Evolutionary conservation across 1,140 invertebrate genomes (phyloP).

Genomic region (Zaprionus africanus): DNA sequence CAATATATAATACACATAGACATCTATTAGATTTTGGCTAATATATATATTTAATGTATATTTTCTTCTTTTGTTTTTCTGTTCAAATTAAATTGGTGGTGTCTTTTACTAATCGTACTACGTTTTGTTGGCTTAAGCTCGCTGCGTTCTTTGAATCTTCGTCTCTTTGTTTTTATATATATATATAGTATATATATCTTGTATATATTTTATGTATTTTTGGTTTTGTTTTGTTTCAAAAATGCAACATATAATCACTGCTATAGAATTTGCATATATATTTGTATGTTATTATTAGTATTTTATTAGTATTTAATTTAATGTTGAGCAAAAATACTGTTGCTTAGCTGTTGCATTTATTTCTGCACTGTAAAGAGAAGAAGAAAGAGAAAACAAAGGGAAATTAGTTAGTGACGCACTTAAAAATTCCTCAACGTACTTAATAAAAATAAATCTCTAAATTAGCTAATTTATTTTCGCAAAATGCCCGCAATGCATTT

Average conservation of each 20-base stretch:
- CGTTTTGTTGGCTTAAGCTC: conserved; percentile 72
- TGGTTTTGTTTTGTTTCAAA: conserved; percentile 38
- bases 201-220: conserved; percentile 43
- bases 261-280: conserved; percentile 52
- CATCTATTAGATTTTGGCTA: conserved; percentile 70
- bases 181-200: conserved; percentile 11
- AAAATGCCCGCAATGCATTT: conserved; percentile 68
- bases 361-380: conserved; percentile 59
- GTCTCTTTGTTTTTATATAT: conserved; percentile 10
- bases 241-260: conserved; percentile 79
- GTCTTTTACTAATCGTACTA: conserved; percentile 80
- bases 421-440: conserved; percentile 41
- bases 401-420: conserved; percentile 30
- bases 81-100: conserved; percentile 79
- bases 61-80: conserved; percentile 36
- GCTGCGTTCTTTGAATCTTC: conserved; percentile 49
- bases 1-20: conserved; percentile 62
- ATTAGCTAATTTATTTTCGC: conserved; percentile 69
- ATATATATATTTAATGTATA: conserved; percentile 33
- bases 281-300: conserved; percentile 32
- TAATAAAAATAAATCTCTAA: conserved; percentile 57
- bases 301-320: conserved; percentile 51
- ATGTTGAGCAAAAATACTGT: conserved; percentile 81
- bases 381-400: conserved; percentile 10
- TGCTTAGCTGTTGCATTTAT: conserved; percentile 65